These are phyloP conservation scores for Phaetusa simplex DNA, from an alignment of 2,113 vertebrate genomes.

Conservation along the genomic window DNA sequence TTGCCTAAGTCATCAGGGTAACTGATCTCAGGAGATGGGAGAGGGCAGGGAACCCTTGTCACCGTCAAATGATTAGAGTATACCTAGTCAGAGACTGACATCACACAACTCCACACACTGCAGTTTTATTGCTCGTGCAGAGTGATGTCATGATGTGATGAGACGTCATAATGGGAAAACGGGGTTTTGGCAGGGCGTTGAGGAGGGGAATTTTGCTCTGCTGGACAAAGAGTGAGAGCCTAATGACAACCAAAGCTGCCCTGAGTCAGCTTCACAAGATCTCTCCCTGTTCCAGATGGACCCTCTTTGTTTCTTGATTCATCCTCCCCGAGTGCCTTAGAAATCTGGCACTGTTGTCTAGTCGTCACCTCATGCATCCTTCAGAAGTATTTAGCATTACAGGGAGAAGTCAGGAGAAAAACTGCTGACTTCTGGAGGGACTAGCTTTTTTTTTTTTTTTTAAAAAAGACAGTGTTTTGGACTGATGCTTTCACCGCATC, in stretches of 20 bases:
- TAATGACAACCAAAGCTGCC: neutral
- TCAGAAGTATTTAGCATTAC: neutral
- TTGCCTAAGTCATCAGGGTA: neutral
- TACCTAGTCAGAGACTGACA: neutral
- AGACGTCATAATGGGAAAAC: neutral
- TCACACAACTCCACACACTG: neutral
- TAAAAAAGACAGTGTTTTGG: neutral
- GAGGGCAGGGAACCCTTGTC: neutral
- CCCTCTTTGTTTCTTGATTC: neutral
- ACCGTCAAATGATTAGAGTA: neutral
- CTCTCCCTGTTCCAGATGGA: neutral
- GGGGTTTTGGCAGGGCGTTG: accelerated
- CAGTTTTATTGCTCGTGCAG: neutral
- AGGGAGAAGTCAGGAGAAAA: neutral
- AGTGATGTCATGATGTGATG: neutral
- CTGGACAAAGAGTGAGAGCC: neutral
- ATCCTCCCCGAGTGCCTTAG: neutral
- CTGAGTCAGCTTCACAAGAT: neutral
- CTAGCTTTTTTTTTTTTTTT: neutral
- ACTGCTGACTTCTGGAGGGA: neutral
- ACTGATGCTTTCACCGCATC: neutral
- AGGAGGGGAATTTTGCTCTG: neutral
- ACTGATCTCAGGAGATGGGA: neutral
- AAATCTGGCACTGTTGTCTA: neutral
- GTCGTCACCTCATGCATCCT: neutral